Evolutionary conservation across 2,113 vertebrate species (phyloP).

Genomic region (Diadophis punctatus): DNA sequence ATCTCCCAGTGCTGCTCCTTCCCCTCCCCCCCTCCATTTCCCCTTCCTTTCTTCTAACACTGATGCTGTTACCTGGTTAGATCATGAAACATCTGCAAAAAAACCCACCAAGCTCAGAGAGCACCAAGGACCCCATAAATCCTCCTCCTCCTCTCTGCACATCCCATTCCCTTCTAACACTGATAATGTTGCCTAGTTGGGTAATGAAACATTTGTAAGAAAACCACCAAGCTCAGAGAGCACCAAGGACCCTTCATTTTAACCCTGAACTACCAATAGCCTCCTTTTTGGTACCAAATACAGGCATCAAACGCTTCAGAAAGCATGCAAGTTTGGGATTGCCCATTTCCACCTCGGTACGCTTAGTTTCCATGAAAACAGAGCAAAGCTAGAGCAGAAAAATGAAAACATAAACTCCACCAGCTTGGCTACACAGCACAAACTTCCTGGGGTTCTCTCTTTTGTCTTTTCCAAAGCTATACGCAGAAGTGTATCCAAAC

Average conservation of each 20-base stretch:
- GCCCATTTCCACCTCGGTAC: background rate
- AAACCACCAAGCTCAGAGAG: too few relatives aligned
- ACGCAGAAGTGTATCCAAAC: slow-evolving; percentile 54
- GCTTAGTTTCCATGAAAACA: slow-evolving; percentile 23
- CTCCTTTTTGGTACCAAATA: background rate
- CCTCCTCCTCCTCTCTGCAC: too few relatives aligned
- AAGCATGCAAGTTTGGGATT: background rate
- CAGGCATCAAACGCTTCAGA: background rate
- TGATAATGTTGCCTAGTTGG: too few relatives aligned
- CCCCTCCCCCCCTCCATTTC: too few relatives aligned
- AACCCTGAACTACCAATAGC: background rate
- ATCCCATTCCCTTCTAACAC: too few relatives aligned
- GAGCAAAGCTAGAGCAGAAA: slow-evolving; percentile 40
- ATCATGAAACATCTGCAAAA: background rate
- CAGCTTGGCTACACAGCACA: slow-evolving; percentile 34
- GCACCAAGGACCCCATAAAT: too few relatives aligned
- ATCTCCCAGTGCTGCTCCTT: too few relatives aligned
- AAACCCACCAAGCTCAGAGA: too few relatives aligned
- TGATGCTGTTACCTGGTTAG: background rate
- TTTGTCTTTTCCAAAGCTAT: slow-evolving; percentile 50
- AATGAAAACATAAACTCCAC: slow-evolving; percentile 19
- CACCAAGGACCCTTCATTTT: background rate
- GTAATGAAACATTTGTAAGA: too few relatives aligned
- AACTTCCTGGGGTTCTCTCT: slow-evolving; percentile 52
- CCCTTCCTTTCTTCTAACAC: too few relatives aligned